These are phyloP conservation scores for Saccopteryx bilineata DNA, from an alignment of 2,113 vertebrate genomes.

Conservation along the genomic window DNA sequence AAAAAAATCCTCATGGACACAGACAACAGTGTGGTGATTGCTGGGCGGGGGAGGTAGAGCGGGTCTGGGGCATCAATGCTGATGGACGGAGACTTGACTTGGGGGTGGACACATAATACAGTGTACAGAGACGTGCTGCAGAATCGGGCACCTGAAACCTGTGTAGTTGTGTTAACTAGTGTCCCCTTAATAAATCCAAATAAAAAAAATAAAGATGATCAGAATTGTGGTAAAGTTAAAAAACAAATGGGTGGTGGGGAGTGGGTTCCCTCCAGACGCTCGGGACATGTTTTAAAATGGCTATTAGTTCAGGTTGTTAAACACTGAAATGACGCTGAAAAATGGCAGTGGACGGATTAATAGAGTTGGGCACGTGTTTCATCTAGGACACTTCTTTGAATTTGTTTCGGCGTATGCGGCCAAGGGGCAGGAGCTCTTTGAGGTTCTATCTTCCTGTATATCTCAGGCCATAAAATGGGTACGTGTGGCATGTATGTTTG, in stretches of 20 bases:
- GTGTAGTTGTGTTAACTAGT: no score
- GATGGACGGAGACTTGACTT: no score
- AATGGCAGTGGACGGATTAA: slow-evolving; percentile 37
- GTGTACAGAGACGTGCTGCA: no score
- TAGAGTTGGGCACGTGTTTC: not conserved
- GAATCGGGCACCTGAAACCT: no score
- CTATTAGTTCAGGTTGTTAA: slow-evolving; percentile 76
- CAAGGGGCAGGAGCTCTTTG: not conserved
- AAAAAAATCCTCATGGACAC: no score
- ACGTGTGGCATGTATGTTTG: not conserved
- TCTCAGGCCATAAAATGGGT: not conserved
- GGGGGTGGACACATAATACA: no score
- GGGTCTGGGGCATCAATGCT: no score
- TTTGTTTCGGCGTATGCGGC: not conserved
- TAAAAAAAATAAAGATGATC: slow-evolving; percentile 50
- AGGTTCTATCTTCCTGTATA: not conserved
- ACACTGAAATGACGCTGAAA: slow-evolving; percentile 75
- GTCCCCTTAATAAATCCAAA: no score
- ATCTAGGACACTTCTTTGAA: not conserved
- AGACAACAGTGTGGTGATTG: no score
- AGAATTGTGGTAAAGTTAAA: slow-evolving; percentile 64
- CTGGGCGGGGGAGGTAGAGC: no score
- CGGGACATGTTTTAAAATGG: slow-evolving; percentile 60
- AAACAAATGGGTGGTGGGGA: not conserved
- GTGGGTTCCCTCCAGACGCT: slow-evolving; percentile 35